Conservation (phyloP, 2,888 invertebrate genomes). For the Hypercompe scribonia region DNA sequence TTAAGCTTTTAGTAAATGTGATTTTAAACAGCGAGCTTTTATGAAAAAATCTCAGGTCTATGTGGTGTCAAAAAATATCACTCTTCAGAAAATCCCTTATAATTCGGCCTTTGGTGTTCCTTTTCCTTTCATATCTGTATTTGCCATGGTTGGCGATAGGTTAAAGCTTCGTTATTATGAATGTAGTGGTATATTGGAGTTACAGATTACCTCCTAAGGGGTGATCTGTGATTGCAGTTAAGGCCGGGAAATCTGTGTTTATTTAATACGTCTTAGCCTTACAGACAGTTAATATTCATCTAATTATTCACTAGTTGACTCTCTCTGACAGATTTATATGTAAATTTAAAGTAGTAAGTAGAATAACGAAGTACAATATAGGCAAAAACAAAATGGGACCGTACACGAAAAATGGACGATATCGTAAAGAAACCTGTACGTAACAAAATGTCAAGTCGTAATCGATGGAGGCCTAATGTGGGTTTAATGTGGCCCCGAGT, state of each 20-base stretch:
- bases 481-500: constrained; percentile 74
- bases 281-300: not conserved
- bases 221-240: not conserved
- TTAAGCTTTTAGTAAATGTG: not conserved
- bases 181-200: not conserved
- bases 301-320: no score
- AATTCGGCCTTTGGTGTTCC: not conserved
- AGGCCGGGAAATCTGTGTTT: not conserved
- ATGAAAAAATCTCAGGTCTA: not conserved
- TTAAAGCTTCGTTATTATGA: not conserved
- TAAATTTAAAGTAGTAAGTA: not conserved
- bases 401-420: constrained; percentile 40
- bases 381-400: constrained; percentile 7
- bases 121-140: not conserved
- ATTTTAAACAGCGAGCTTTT: not conserved
- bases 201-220: no score
- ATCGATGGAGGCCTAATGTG: constrained; percentile 80
- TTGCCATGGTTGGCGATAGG: not conserved
- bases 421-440: constrained; percentile 56
- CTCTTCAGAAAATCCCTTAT: no score
- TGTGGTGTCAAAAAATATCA: not conserved
- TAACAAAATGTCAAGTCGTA: constrained; percentile 70
- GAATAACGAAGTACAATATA: constrained; percentile 7
- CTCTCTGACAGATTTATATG: not conserved
- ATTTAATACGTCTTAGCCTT: not conserved